A percentile compares a stretch with the other conserved stretches of the same genome.
These are phyloP conservation scores for Carposina sasakii DNA, from an alignment of 1,140 invertebrate species.

Conservation along the genomic window DNA sequence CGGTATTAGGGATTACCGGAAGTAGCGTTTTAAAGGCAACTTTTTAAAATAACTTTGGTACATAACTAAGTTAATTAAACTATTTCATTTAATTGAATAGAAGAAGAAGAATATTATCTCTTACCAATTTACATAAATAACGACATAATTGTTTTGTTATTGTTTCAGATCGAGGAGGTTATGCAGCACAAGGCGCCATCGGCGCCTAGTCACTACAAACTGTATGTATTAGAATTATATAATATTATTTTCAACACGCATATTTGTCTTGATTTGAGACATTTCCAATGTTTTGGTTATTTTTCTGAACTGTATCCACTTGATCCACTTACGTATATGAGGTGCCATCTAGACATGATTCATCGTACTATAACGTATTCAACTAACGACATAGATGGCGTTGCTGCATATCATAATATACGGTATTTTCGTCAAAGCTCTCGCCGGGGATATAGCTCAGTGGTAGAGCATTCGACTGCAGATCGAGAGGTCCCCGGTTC, in stretches of 20 bases:
- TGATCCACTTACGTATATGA: too few relatives aligned
- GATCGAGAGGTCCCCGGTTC: conserved; percentile 94
- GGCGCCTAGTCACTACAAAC: conserved; percentile 54
- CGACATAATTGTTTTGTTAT: conserved; percentile 8
- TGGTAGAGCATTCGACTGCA: conserved; percentile 81
- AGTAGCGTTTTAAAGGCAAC: too few relatives aligned
- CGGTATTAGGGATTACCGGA: too few relatives aligned
- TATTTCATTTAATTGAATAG: too few relatives aligned
- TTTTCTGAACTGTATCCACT: too few relatives aligned
- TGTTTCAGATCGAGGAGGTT: conserved; percentile 65
- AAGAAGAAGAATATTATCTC: too few relatives aligned
- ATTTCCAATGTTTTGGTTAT: conserved; percentile 2
- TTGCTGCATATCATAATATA: conserved; percentile 6
- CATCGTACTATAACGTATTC: too few relatives aligned
- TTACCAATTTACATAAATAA: too few relatives aligned
- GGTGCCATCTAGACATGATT: too few relatives aligned
- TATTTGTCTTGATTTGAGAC: background rate
- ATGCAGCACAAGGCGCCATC: conserved; percentile 64
- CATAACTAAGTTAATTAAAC: too few relatives aligned
- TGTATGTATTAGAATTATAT: conserved; percentile 43
- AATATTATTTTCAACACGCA: too few relatives aligned
- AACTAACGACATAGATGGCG: conserved; percentile 28
- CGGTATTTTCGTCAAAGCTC: conserved; percentile 15
- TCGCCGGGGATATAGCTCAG: conserved; percentile 73
- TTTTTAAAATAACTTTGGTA: too few relatives aligned